Evolutionary conservation across 2,113 vertebrate genomes (phyloP), one percentile per base, ranked within the genome.

Genomic region (Anhinga anhinga): DNA sequence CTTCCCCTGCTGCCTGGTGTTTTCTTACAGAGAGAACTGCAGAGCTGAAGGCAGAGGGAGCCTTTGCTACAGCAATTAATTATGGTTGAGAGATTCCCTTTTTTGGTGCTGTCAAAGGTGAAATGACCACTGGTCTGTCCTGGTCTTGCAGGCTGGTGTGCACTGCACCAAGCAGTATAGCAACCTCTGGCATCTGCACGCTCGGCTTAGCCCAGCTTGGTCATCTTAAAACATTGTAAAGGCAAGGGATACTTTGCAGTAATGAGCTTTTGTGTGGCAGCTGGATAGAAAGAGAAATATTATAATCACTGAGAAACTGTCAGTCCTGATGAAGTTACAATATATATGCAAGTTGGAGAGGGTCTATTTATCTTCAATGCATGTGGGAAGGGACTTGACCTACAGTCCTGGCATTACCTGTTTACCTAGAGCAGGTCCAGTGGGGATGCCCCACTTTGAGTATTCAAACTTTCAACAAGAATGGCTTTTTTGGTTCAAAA

Each of bases 41-140:
- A 7, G 79, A 90, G 71, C 86, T 69, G 88, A 95, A 95, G 94
- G 59, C 86, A 93, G 91, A 86, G 80, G 93, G 83, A 96, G 66
- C 86, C 30, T 95, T 90, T 90, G 76, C 67, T 55, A 62, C 76
- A 86, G 61, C 5, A 26, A 70, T 83, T 81, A 87, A 73, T 81
- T 87, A 53, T 62, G 13, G 19, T 36, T 90, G 53, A 88, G 71
- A 36, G 32, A 70, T 47, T 84, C 34, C 3, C 8, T 45, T 72
- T 38, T 55, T 65, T n/a, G 13, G 32, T 34, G 2, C 15, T 34
- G 56, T 45, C 45, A 81, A 38, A 82, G 63, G 12, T 6, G 29
- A 71, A 79, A n/a, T 4, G 27, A 25, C 53, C 7, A 3, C 15
- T 18, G 11, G 22, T n/a, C n/a, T n/a, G 47, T 25, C 38, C 47